These are phyloP conservation scores for Phoxinus phoxinus DNA, from an alignment of 2,113 vertebrate genomes.

Conservation along the genomic window DNA sequence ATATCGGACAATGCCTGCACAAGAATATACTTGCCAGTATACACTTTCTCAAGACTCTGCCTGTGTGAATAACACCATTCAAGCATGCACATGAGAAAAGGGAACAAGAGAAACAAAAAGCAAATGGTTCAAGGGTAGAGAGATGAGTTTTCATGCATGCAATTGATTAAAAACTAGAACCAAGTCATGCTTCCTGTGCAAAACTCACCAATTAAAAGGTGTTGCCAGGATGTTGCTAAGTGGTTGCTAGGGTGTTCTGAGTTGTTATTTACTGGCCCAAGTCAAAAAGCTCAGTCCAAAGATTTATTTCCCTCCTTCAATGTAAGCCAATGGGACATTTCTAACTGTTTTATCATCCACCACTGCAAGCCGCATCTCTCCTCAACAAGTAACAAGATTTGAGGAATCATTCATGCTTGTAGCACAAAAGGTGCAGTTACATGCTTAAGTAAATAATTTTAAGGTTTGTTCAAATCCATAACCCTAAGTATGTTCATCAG, in stretches of 20 bases:
- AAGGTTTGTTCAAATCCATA: too few relatives aligned
- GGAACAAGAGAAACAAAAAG: background rate
- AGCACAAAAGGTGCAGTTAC: too few relatives aligned
- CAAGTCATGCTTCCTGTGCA: background rate
- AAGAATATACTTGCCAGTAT: conserved; percentile 76
- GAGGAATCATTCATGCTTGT: background rate
- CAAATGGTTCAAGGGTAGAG: background rate
- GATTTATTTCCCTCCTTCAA: background rate
- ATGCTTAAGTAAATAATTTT: too few relatives aligned
- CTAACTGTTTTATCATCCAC: background rate
- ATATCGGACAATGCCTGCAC: conserved; percentile 76
- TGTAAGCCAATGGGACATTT: background rate
- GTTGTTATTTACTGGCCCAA: background rate
- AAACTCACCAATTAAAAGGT: background rate
- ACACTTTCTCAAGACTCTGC: conserved; percentile 73
- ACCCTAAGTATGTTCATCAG: too few relatives aligned
- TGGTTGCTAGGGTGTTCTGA: background rate
- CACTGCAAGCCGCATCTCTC: background rate
- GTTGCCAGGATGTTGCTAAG: background rate
- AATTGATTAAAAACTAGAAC: background rate
- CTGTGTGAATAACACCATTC: conserved; percentile 71
- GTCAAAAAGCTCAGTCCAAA: background rate
- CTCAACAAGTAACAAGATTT: background rate
- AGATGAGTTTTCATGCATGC: conserved; percentile 18
- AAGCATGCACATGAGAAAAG: conserved; percentile 47